Evolutionary conservation across 30 jellyfish, hydroid and myxozoan genomes (phyloP).

Genomic region (Aurelia sp.): DNA sequence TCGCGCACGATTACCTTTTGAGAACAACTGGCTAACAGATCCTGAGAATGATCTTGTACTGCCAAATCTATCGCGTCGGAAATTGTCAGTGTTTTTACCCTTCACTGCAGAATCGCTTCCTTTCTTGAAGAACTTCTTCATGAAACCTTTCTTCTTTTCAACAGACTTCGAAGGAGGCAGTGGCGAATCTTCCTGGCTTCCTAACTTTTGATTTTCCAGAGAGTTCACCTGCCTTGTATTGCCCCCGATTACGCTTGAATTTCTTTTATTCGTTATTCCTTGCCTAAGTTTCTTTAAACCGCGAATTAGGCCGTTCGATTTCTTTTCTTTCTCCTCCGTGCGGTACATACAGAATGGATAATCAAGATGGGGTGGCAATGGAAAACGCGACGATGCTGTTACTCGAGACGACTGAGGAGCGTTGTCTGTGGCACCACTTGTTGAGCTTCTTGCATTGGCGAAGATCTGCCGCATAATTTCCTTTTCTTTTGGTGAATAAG

Average conservation of each 20-base stretch:
- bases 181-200: not conserved
- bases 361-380: conserved; percentile 62
- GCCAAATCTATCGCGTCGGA: conserved; percentile 60
- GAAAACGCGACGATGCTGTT: conserved; percentile 30
- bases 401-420: not conserved
- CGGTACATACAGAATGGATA: conserved; percentile 68
- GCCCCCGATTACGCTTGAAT: not conserved
- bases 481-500: conserved; percentile 75
- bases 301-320: conserved; percentile 33
- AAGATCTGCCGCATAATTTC: conserved; percentile 70
- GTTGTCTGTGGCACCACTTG: not conserved
- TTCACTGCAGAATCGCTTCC: conserved; percentile 9
- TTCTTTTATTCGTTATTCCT: conserved; percentile 43
- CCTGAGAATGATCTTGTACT: conserved; percentile 74
- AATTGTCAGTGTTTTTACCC: conserved; percentile 22
- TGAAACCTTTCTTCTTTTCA: conserved; percentile 43
- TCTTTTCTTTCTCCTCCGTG: conserved; percentile 39
- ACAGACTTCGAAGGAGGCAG: conserved; percentile 54
- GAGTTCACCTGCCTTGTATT: not conserved
- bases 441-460: conserved; percentile 50
- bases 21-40: conserved; percentile 53
- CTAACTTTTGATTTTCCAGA: not conserved
- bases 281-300: conserved; percentile 53
- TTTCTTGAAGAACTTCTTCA: conserved; percentile 45
- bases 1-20: conserved; percentile 72